Conservation (phyloP, 2,797 vertebrate species). For the Myotis pilosus region DNA sequence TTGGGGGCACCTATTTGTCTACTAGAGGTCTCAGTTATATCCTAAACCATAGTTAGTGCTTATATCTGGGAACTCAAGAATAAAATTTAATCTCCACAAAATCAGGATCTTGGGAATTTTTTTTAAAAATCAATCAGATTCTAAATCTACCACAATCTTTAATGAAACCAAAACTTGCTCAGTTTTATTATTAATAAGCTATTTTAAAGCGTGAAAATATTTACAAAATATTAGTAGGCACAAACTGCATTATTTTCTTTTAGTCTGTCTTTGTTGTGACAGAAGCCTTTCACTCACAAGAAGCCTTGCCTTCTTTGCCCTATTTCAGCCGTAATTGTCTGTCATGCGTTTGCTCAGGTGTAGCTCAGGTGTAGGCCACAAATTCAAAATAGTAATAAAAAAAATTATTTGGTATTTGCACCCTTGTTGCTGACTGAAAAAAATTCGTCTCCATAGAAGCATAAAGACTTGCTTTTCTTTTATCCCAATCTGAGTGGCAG, state of each 20-base stretch:
- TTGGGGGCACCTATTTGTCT: background rate
- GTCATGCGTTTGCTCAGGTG: background rate
- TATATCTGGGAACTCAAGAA: background rate
- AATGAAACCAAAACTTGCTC: background rate
- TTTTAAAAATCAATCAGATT: background rate
- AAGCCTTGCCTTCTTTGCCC: background rate
- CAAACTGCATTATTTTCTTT: background rate
- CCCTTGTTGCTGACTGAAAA: background rate
- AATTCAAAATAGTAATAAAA: background rate
- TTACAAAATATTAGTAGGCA: background rate
- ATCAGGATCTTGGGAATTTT: background rate
- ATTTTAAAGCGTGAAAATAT: background rate
- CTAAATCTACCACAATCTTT: background rate
- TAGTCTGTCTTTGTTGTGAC: background rate
- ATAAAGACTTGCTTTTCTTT: background rate
- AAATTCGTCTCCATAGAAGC: background rate
- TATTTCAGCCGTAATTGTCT: background rate
- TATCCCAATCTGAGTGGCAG: background rate
- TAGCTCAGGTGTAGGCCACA: background rate
- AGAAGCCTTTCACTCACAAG: background rate
- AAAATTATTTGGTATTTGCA: background rate
- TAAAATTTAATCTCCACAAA: background rate
- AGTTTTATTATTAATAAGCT: background rate
- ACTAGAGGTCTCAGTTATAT: rapidly evolving
- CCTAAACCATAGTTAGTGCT: background rate